Conservation (phyloP, 1,140 invertebrate genomes). For the Drosophila varians region DNA sequence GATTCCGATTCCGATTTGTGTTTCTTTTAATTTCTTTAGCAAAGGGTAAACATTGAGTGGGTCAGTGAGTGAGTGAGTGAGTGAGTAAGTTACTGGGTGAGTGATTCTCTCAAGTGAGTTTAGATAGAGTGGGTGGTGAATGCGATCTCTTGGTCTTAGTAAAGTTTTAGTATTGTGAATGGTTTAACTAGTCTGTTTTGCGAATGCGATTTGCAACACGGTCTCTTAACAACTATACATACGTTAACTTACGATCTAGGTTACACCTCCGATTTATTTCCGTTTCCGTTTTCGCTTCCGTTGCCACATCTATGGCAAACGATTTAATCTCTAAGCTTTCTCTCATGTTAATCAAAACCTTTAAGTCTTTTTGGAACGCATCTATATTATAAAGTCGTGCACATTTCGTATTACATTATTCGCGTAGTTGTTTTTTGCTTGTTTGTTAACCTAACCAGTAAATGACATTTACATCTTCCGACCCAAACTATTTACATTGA, state of each 20-base stretch:
- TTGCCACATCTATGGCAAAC: constrained; percentile 33
- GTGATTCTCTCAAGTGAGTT: constrained; percentile 31
- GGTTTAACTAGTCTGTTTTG: constrained; percentile 48
- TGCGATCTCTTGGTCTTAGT: constrained; percentile 49
- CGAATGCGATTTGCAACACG: constrained; percentile 36
- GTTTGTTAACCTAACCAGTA: constrained; percentile 37
- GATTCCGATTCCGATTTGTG: constrained; percentile 5
- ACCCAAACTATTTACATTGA: constrained; percentile 66
- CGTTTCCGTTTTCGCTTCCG: constrained; percentile 10
- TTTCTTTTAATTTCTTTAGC: constrained; percentile 32
- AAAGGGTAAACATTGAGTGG: constrained; percentile 57
- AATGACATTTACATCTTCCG: constrained; percentile 62
- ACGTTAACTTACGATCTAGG: constrained; percentile 61
- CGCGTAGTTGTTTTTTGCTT: constrained; percentile 27
- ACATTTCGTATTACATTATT: constrained; percentile 36
- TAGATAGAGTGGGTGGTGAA: constrained; percentile 38
- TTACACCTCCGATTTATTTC: constrained; percentile 21
- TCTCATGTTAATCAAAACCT: constrained; percentile 59
- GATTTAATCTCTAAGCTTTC: constrained; percentile 42
- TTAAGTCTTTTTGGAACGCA: constrained; percentile 77
- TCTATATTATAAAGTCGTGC: constrained; percentile 68
- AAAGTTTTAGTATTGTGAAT: constrained; percentile 60
- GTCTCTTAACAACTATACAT: constrained; percentile 38
- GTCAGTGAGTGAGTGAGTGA: constrained; percentile 14
- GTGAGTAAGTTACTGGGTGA: constrained; percentile 27